Conservation (phyloP, 2,888 invertebrate genomes). For the Melieria omissa region DNA sequence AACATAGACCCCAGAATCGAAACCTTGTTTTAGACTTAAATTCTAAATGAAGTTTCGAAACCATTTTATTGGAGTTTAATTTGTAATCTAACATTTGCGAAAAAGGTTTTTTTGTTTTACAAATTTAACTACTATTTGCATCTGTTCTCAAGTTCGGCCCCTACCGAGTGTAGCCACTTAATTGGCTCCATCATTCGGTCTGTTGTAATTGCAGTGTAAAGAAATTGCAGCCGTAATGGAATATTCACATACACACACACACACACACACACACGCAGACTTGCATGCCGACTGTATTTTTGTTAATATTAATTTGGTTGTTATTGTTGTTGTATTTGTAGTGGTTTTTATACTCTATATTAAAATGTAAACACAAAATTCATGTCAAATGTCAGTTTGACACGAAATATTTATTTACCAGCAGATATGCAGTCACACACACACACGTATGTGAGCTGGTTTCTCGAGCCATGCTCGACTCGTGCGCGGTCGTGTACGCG, state of each 20-base stretch:
- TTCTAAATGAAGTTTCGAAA: no score
- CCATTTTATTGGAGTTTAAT: no score
- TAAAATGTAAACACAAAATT: slow-evolving; percentile 63
- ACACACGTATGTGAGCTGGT: background rate
- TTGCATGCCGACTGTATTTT: background rate
- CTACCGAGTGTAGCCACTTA: background rate
- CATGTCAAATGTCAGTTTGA: slow-evolving; percentile 62
- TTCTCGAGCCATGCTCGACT: slow-evolving; percentile 1
- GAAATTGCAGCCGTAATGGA: background rate
- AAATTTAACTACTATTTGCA: no score
- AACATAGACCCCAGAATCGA: no score
- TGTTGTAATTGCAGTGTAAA: slow-evolving; percentile 13
- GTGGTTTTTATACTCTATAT: slow-evolving; percentile 42
- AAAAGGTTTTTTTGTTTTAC: no score
- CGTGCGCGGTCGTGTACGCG: slow-evolving; percentile 18
- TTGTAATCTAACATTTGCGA: no score
- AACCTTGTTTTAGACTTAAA: no score
- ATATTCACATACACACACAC: background rate
- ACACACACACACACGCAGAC: no score
- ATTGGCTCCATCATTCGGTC: background rate
- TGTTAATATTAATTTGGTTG: slow-evolving; percentile 3
- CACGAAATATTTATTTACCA: slow-evolving; percentile 60
- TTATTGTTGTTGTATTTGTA: slow-evolving; percentile 23
- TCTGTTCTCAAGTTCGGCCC: background rate
- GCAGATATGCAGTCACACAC: slow-evolving; percentile 14